Percentiles rank a stretch among this genome's conserved stretches.
Evolutionary conservation across 1,140 invertebrate genomes (phyloP).

Genomic region (Pemphigus obesinymphae): DNA sequence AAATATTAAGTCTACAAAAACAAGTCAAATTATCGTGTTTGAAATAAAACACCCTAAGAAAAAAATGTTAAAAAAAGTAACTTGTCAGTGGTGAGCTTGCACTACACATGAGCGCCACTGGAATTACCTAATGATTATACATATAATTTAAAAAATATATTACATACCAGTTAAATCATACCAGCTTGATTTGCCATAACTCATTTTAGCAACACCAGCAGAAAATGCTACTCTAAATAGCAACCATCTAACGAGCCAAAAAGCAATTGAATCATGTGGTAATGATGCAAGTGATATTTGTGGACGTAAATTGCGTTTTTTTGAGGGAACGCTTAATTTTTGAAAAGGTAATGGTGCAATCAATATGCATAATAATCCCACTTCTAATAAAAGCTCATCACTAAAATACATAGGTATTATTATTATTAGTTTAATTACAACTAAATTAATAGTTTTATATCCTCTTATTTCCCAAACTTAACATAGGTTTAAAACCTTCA

Average conservation of each 20-base stretch:
- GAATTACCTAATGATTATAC: too few species aligned
- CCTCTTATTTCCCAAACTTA: too few species aligned
- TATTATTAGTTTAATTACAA: too few species aligned
- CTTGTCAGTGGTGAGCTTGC: too few species aligned
- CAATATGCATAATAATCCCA: constrained; percentile 69
- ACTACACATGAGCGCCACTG: too few species aligned
- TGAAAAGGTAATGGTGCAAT: constrained; percentile 61
- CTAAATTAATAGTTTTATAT: too few species aligned
- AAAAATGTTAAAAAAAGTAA: too few species aligned
- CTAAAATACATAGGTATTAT: constrained; percentile 50
- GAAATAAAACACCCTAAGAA: too few species aligned
- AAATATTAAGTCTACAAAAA: too few species aligned
- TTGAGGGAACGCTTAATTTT: constrained; percentile 49
- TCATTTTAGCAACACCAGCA: constrained; percentile 70
- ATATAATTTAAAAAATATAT: too few species aligned
- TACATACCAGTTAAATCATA: constrained; percentile 71
- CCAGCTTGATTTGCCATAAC: constrained; percentile 72
- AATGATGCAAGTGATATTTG: constrained; percentile 41
- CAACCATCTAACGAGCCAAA: constrained; percentile 74
- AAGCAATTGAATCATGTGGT: constrained; percentile 58
- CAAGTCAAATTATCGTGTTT: too few species aligned
- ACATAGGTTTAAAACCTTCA: too few species aligned
- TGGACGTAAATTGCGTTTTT: constrained; percentile 43
- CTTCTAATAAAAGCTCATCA: constrained; percentile 73
- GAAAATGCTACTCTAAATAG: constrained; percentile 74